These are phyloP conservation scores for Arnoldichthys spilopterus DNA, from an alignment of 2,797 vertebrate genomes.

Conservation along the genomic window DNA sequence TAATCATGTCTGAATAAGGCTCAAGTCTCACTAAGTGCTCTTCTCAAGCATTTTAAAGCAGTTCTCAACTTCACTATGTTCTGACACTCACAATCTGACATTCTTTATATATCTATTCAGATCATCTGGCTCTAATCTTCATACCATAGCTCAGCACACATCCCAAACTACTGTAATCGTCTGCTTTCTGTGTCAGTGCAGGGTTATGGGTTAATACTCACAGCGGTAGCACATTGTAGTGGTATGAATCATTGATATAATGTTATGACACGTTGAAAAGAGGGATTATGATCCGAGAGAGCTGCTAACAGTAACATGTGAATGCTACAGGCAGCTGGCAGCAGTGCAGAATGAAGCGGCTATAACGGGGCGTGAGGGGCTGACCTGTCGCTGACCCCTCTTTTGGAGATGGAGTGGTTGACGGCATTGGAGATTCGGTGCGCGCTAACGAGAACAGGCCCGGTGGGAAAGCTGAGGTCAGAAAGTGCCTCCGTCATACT, in stretches of 20 bases:
- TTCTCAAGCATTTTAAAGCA: background rate
- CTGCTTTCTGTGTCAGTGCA: slow-evolving; percentile 8
- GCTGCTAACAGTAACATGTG: slow-evolving; percentile 33
- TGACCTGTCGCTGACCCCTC: slow-evolving; percentile 40
- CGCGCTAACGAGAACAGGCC: slow-evolving; percentile 32
- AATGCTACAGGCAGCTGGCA: slow-evolving; percentile 6
- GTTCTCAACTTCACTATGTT: background rate
- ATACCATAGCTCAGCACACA: background rate
- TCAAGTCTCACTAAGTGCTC: background rate
- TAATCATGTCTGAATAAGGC: no score
- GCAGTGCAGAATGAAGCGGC: slow-evolving; percentile 4
- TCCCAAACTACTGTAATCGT: background rate
- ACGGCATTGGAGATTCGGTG: slow-evolving; percentile 34
- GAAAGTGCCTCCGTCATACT: slow-evolving; percentile 27
- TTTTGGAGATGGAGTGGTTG: slow-evolving; percentile 36
- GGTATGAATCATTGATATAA: slow-evolving; percentile 12
- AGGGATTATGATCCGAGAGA: slow-evolving; percentile 20
- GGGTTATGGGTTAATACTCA: slow-evolving; percentile 32
- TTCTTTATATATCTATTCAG: background rate
- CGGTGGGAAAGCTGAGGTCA: slow-evolving; percentile 40
- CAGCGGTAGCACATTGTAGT: slow-evolving; percentile 10
- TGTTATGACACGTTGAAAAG: slow-evolving; percentile 30
- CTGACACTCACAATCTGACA: background rate
- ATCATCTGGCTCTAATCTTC: background rate
- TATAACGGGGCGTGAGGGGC: slow-evolving; percentile 24